Percentiles rank a stretch among this genome's conserved stretches.
Evolutionary conservation across 2,888 invertebrate genomes (phyloP).

Genomic region (Torymus tubicola): DNA sequence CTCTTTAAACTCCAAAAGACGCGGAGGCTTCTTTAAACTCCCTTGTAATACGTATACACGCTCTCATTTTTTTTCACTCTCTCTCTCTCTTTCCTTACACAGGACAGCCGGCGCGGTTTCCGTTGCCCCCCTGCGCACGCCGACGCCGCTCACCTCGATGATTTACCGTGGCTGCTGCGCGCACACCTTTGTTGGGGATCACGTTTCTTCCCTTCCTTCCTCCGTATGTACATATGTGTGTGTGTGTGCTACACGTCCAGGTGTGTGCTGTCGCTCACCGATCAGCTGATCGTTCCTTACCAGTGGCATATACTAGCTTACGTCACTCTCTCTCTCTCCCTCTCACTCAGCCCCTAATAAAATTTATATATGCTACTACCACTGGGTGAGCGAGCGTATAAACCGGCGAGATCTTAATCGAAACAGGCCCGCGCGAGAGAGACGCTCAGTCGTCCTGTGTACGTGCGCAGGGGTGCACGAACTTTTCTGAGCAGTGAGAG

Average conservation of each 20-base stretch:
- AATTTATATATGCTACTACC: conserved; percentile 11
- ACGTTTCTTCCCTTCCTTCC: conserved; percentile 28
- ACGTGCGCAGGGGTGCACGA: not conserved
- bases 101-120: conserved; percentile 32
- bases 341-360: not conserved
- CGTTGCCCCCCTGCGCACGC: conserved; percentile 20
- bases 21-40: conserved; percentile 52
- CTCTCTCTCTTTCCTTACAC: too few species aligned
- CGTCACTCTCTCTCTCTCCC: conserved; percentile 20
- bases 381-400: not conserved
- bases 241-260: conserved; percentile 1
- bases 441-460: not conserved
- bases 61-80: too few species aligned
- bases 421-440: not conserved
- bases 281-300: conserved; percentile 47
- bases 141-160: conserved; percentile 24
- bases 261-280: conserved; percentile 4
- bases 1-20: too few species aligned
- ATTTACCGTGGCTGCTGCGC: conserved; percentile 30
- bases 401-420: conserved; percentile 31
- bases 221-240: not conserved
- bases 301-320: conserved; percentile 3
- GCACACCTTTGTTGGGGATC: conserved; percentile 49
- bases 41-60: not conserved
- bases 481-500: not conserved